Base-by-base conservation (phyloP, 2,888 invertebrate species). In the Eupithecia subumbrata region DNA sequence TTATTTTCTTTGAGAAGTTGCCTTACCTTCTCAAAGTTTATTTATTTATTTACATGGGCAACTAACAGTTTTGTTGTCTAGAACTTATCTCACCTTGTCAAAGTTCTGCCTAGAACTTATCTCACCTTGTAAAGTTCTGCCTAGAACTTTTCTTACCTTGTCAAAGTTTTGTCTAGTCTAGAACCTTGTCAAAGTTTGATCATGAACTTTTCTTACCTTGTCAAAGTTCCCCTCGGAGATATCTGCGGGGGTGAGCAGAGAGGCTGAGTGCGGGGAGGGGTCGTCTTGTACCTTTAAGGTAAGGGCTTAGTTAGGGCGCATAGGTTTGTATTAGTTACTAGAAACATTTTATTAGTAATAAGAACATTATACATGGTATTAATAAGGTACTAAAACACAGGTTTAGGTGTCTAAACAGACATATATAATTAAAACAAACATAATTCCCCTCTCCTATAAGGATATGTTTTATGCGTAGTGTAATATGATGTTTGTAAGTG, bases 221-320 rank as follows among this genome's bases (percentile, higher is more conserved):
- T 81, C 97, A 77, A 96, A 94, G 0, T 96, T 92, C 87, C 96
- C 96, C 67, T 95, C 93, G 2, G 95, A 95, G 78, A 96, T 96
- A 67, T 93, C 88, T 40, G 96, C 95, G 0, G 96, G 96, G 72
- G 96, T 95, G 56, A 97, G 87, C 3, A 95, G 83, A 40, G 85
- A 79, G 25, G 64, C 25, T 2, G 75, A 72, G 48, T 77, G 69
- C 84, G 79, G 81, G 86, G 79, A 18, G 84, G 80, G 12, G n/a
- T 79, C 81, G 85, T 78, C 78, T 72, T 72, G 22, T 52, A 73
- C 74, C 72, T 77, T 52, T 30, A 70, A 69, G 68, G 45, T 18
- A 71, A 71, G 37, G 56, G 30, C 56, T 37, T 52, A 69, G 69
- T 52, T 34, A 52, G 69, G 69, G 16, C 43, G 45, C 30, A 25